Evolutionary conservation across 2,797 vertebrate genomes (phyloP).

Genomic region (Crenichthys baileyi): DNA sequence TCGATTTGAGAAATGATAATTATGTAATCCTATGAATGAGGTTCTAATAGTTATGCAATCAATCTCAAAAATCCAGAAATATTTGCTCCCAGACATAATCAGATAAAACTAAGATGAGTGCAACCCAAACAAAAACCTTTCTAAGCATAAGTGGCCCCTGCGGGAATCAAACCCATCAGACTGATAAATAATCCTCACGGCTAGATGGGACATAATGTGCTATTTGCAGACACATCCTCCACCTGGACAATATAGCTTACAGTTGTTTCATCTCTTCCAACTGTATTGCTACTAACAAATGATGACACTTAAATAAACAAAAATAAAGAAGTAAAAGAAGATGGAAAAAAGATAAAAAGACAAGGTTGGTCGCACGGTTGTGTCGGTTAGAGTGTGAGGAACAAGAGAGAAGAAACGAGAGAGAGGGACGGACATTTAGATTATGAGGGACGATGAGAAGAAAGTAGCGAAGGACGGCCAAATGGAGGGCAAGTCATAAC

Average conservation of each 20-base stretch:
- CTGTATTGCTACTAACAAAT: no score
- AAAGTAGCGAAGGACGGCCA: no score
- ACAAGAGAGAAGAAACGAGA: no score
- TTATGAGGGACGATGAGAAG: no score
- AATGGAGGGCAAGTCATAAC: constrained; percentile 8
- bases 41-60: not conserved
- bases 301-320: no score
- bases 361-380: no score
- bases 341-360: no score
- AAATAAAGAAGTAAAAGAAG: no score
- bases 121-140: constrained; percentile 7
- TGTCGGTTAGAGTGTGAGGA: no score
- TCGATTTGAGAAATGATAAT: no score
- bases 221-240: constrained; percentile 33
- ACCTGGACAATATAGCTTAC: constrained; percentile 14
- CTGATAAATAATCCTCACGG: constrained; percentile 22
- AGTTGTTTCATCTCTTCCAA: no score
- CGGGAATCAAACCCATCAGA: not conserved
- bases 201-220: constrained; percentile 17
- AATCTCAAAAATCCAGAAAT: not conserved
- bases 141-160: constrained; percentile 10
- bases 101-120: not conserved
- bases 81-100: not conserved
- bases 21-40: not conserved
- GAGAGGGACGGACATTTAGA: no score